Conservation (phyloP, 2,888 invertebrate genomes). For the Criorhina ranunculi region DNA sequence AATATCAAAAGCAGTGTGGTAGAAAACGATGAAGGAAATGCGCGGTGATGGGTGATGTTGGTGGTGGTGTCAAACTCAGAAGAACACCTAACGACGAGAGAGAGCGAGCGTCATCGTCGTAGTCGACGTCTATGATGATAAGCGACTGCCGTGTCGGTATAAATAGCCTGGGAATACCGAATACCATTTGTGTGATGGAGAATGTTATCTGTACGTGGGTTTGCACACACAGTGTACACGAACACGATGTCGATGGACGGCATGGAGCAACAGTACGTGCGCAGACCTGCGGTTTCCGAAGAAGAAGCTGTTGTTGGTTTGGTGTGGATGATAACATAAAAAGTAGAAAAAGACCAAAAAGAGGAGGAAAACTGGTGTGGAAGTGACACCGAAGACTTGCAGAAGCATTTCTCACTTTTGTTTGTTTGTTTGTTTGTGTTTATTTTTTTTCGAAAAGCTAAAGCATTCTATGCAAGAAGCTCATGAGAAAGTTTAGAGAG, state of each 20-base stretch:
- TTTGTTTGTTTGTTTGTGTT: slow-evolving; percentile 7
- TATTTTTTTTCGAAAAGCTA: slow-evolving; percentile 32
- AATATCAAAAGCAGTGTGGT: slow-evolving; percentile 7
- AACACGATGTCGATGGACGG: slow-evolving; percentile 37
- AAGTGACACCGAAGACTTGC: slow-evolving; percentile 53
- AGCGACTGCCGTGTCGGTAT: slow-evolving; percentile 55
- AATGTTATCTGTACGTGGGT: slow-evolving; percentile 45
- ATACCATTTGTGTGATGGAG: slow-evolving; percentile 57
- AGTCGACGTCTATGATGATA: slow-evolving; percentile 47
- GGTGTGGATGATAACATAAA: slow-evolving; percentile 17
- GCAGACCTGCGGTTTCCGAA: slow-evolving; percentile 66
- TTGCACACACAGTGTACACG: slow-evolving; percentile 6
- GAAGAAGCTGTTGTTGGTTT: slow-evolving; percentile 31
- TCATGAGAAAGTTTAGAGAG: slow-evolving; percentile 32
- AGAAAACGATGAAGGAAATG: background rate
- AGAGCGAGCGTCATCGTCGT: slow-evolving; percentile 47
- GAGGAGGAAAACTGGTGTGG: slow-evolving; percentile 27
- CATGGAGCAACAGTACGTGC: slow-evolving; percentile 73
- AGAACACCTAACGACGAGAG: slow-evolving; percentile 34
- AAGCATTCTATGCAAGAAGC: slow-evolving; percentile 20
- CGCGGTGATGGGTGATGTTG: background rate
- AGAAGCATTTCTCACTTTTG: slow-evolving; percentile 8
- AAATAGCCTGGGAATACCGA: slow-evolving; percentile 76
- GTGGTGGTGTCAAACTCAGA: slow-evolving; percentile 38
- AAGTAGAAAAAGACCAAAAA: slow-evolving; percentile 30